Percentiles rank a stretch among this genome's conserved stretches.
phyloP scores from a whole-genome alignment of 1,140 invertebrate species.

The Euwallacea similis region DNA sequence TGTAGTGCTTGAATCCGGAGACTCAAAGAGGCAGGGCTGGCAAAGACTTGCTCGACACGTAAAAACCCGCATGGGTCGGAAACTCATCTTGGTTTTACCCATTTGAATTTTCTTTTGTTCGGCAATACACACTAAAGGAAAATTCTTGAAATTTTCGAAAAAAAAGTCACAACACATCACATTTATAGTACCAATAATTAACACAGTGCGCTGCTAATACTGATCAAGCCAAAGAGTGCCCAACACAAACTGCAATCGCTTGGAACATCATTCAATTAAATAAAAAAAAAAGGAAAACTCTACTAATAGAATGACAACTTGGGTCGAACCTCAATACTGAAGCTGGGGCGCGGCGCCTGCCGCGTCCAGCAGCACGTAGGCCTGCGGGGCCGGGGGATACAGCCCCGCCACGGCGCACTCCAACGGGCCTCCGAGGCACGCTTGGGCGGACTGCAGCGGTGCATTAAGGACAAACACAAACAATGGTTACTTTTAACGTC shows the following conservation, averaged over 20 bases:
- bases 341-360: slow-evolving; percentile 41
- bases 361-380: slow-evolving; percentile 54
- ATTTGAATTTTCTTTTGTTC: no score
- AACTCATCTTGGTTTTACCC: no score
- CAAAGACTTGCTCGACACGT: no score
- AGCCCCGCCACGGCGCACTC: slow-evolving; percentile 46
- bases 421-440: slow-evolving; percentile 44
- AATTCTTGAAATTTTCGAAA: not conserved
- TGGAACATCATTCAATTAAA: slow-evolving; percentile 6
- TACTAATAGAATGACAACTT: not conserved
- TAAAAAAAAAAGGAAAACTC: slow-evolving; percentile 3
- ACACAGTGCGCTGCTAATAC: no score
- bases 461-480: slow-evolving; percentile 38
- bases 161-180: not conserved
- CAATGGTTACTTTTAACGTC: slow-evolving; percentile 8
- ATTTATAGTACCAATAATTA: not conserved
- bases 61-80: no score
- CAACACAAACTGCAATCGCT: not conserved
- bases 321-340: slow-evolving; percentile 52
- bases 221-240: not conserved
- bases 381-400: slow-evolving; percentile 51
- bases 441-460: slow-evolving; percentile 46
- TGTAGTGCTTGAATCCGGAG: no score
- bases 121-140: no score
- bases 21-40: no score